Conservation (phyloP, 23 tunicate genomes). For the Clavelina lepadiformis region DNA sequence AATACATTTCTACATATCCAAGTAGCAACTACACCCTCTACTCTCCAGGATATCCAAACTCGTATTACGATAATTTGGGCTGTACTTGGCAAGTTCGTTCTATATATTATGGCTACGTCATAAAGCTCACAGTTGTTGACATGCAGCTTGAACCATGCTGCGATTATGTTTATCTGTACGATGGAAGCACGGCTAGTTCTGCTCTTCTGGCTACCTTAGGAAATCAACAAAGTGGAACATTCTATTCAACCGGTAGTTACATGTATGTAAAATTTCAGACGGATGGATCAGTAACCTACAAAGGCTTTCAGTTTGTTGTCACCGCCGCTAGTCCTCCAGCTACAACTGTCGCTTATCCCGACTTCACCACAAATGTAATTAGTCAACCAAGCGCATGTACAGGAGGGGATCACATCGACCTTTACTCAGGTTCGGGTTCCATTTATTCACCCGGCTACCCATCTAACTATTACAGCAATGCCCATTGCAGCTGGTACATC, state of each 20-base stretch:
- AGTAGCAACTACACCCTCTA: background rate
- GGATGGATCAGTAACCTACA: constrained; percentile 2
- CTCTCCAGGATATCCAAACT: background rate
- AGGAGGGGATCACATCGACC: no score
- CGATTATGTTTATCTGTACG: background rate
- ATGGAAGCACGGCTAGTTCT: background rate
- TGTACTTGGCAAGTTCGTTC: background rate
- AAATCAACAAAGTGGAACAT: background rate
- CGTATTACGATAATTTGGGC: background rate
- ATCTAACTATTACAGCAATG: constrained; percentile 10
- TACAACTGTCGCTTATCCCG: background rate
- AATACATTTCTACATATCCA: background rate
- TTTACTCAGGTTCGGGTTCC: constrained; percentile 1
- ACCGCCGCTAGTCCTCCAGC: background rate
- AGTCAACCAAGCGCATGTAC: no score
- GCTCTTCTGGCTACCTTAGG: background rate
- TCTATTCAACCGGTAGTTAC: background rate
- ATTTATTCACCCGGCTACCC: constrained; percentile 16
- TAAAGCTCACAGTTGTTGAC: background rate
- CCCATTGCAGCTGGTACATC: constrained; percentile 26
- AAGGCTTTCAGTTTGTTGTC: constrained; percentile 5
- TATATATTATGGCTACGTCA: background rate
- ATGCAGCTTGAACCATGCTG: background rate
- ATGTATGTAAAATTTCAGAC: constrained; percentile 10
- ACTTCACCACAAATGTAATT: background rate